Base-by-base conservation (phyloP, 2,888 invertebrate genomes). In the Scaptomyza flava region DNA sequence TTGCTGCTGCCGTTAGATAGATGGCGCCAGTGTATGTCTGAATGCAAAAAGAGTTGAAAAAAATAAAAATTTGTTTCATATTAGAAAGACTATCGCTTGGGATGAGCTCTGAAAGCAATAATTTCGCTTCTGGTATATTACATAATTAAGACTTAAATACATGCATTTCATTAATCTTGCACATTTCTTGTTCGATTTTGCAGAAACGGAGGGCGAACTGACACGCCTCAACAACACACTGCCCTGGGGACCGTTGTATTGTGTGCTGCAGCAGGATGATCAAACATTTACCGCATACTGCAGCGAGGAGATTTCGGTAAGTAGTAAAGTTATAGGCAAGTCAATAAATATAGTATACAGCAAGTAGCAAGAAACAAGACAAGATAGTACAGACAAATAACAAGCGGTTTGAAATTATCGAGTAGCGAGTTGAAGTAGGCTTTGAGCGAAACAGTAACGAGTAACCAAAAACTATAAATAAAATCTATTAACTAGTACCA, bases 261-360 rank as follows among this genome's bases (percentile, higher is more conserved):
- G 95, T 91, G 95, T 96, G 33, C 93, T 96, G 60, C 93, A 95
- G 61, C 95, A 95, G 91, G 95, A 95, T 89, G 95, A 95, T 84
- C 94, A 94, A 89, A 94, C 94, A 47, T 94, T 95, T 85, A 95
- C 95, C 20, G 94, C 95, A 64, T 95, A 95, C 91, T 93, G 95
- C 79, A 94, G 94, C 87, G 95, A 96, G 91, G 95, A 96, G 91
- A 94, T 96, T 93, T 94, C 94, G 91, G 95, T 95, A 89, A 94
- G 94, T 93, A 42, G 27, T 31, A 14, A 45, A 38, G 38, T 23
- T n/a, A 23, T 34, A 30, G 6, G 17, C 17, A 31, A 14, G 23
- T 34, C 46, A 14, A 17, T 0, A 8, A 11, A 8, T 27, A 46
- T 27, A 27, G 5, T 27, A 27, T 27, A 33, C 31, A 60, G 30